Evolutionary conservation across 2,797 vertebrate genomes (phyloP).

Genomic region (Cirrhinus mrigala): DNA sequence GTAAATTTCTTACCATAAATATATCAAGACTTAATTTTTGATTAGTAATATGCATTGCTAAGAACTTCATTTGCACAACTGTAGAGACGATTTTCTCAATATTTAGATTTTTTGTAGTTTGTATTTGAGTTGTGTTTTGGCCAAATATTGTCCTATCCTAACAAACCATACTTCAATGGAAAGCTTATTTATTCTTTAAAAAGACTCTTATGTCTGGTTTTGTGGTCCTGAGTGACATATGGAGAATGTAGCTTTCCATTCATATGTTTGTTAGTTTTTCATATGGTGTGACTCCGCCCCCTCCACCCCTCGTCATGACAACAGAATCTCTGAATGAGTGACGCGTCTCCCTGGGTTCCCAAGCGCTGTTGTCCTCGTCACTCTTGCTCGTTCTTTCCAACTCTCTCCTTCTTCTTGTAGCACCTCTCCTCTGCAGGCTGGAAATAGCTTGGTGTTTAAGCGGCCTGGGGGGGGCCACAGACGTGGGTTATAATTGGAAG

Average conservation of each 20-base stretch:
- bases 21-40: too few species aligned
- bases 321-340: constrained; percentile 15
- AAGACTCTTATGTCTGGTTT: too few species aligned
- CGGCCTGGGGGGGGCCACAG: constrained; percentile 14
- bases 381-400: constrained; percentile 1
- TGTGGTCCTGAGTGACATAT: too few species aligned
- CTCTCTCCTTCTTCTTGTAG: constrained; percentile 10
- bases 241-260: neutral
- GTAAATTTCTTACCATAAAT: too few species aligned
- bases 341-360: neutral
- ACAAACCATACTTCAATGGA: too few species aligned
- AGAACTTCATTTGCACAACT: too few species aligned
- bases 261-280: neutral
- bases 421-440: constrained; percentile 31
- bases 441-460: constrained; percentile 39
- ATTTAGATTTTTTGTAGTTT: too few species aligned
- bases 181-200: too few species aligned
- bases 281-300: neutral
- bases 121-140: too few species aligned
- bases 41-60: too few species aligned
- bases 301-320: constrained; percentile 31
- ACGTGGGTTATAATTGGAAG: constrained; percentile 46
- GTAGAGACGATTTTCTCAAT: too few species aligned
- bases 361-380: neutral
- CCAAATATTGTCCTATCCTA: too few species aligned